A percentile compares a stretch with the other conserved stretches of the same genome.
phyloP scores from a whole-genome alignment of 2,797 vertebrate species.

The Cossypha niveicapilla region DNA sequence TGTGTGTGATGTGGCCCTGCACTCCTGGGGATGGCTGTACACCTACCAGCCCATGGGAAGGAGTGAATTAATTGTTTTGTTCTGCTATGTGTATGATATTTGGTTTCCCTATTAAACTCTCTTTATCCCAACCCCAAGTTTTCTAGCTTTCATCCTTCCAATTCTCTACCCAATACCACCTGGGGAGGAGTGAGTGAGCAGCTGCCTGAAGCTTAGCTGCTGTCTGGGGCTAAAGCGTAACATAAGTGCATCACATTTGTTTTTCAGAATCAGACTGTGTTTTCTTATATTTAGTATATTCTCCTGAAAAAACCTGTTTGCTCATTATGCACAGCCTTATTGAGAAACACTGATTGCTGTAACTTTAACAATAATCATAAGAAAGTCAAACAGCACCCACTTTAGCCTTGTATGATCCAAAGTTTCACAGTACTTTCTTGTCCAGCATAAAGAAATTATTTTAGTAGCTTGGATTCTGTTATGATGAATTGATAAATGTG shows the following conservation, averaged over 20 bases:
- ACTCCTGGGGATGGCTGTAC: neutral
- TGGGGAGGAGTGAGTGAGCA: fast-evolving
- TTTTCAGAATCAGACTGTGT: neutral
- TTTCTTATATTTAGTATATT: neutral
- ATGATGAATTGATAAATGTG: neutral
- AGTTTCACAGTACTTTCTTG: neutral
- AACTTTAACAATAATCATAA: neutral
- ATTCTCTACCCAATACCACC: fast-evolving
- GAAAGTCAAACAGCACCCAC: neutral
- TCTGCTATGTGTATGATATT: neutral
- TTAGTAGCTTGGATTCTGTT: neutral
- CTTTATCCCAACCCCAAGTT: neutral
- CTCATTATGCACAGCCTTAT: neutral
- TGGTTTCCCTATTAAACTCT: neutral
- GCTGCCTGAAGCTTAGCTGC: neutral
- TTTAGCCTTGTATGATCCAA: neutral
- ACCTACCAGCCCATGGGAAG: neutral
- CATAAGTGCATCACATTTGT: fast-evolving
- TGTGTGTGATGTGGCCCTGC: neutral
- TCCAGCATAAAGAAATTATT: neutral
- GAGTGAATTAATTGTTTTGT: neutral
- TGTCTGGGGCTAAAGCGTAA: neutral
- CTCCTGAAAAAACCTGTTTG: neutral
- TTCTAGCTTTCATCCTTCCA: neutral
- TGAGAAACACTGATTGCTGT: neutral